Evolutionary conservation across 2,113 vertebrate species (phyloP), one percentile per base, ranked within the genome.

Genomic region (Coryphaenoides rupestris): DNA sequence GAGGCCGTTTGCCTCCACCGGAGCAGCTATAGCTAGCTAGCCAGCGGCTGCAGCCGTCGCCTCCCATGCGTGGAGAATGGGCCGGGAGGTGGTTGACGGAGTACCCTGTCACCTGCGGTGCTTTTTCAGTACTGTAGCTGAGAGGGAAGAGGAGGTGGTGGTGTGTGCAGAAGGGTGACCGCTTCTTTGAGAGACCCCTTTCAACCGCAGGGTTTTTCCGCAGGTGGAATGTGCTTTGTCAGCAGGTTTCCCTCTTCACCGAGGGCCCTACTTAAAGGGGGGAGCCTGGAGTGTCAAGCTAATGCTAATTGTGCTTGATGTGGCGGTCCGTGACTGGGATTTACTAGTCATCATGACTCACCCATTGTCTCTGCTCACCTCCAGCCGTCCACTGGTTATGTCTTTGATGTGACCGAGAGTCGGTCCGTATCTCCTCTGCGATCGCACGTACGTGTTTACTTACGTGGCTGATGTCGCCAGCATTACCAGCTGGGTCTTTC

Each of bases 141-240:
- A 40, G 33, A 12, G 13, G 33, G 33, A 40, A 12, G 33, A 40
- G 33, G 33, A 3, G 28, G 28, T 40, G 33, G 33, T 40, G 33
- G 33, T 40, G 33, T 72, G 75, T 75, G 72, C 57, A 52, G 58
- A 80, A 71, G 67, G 57, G 9, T 47, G 71, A 58, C 69, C 74
- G 45, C 76, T 76, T 60, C 75, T 76, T 58, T 50, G 66, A 78
- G 83, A 75, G 77, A 10, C 33, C 66, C 70, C 72, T 90, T 91
- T 90, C 86, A 90, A 86, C 74, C 63, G 80, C 61, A 33, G 76
- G 77, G 5, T 40, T 3, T 40, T 40, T 33, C 80, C 78, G 78
- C 78, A 88, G 83, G 85, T 87, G 85, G 84, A 88, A 85, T 82
- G 83, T 78, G 85, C 81, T 80, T 62, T 86, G 77, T 89, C 85